These are phyloP conservation scores for Heliothis subflexa DNA, from an alignment of 1,140 invertebrate species.

Conservation along the genomic window DNA sequence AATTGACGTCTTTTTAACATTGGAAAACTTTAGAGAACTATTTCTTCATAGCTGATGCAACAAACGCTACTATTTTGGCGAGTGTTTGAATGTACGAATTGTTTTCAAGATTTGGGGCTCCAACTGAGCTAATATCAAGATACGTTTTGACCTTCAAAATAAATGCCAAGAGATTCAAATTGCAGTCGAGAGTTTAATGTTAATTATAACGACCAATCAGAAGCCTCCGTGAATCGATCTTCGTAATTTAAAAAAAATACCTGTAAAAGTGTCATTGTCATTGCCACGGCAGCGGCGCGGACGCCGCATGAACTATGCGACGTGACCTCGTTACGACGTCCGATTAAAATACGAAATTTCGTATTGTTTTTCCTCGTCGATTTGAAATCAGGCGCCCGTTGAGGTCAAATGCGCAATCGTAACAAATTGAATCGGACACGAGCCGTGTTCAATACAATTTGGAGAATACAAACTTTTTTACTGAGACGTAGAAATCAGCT, in stretches of 20 bases:
- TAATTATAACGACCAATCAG: constrained; percentile 8
- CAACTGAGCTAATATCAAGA: background rate
- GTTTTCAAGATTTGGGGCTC: no score
- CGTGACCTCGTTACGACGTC: constrained; percentile 47
- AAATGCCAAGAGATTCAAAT: constrained; percentile 28
- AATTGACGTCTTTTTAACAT: constrained; percentile 20
- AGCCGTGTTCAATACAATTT: constrained; percentile 43
- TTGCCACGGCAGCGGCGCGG: constrained; percentile 42
- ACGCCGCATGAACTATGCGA: constrained; percentile 41
- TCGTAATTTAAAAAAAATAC: constrained; percentile 21
- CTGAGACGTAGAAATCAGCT: constrained; percentile 60
- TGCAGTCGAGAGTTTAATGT: background rate
- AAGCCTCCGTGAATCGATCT: constrained; percentile 29
- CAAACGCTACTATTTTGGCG: background rate
- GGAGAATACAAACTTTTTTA: constrained; percentile 45
- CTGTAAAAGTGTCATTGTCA: constrained; percentile 54
- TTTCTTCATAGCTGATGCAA: constrained; percentile 29
- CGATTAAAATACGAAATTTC: constrained; percentile 54
- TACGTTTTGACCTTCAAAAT: constrained; percentile 11
- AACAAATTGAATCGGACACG: constrained; percentile 51
- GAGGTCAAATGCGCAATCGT: constrained; percentile 60
- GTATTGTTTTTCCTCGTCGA: constrained; percentile 61
- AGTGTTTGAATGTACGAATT: no score
- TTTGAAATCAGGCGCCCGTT: constrained; percentile 55
- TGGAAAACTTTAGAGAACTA: constrained; percentile 30